Conservation (phyloP, 2,113 vertebrate genomes). For the Brachypteracias leptosomus region DNA sequence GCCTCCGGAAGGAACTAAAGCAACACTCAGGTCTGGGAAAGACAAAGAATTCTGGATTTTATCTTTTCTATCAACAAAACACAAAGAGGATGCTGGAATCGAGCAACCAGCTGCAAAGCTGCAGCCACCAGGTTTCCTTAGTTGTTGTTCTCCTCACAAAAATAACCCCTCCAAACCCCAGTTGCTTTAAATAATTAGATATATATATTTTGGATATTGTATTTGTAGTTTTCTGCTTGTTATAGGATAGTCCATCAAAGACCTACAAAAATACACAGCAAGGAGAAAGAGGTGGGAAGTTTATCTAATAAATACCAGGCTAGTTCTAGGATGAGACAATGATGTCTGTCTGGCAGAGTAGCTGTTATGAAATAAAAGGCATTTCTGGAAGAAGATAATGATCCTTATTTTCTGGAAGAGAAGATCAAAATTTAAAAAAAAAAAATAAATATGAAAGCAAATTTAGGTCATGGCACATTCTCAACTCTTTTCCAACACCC, state of each 20-base stretch:
- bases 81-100: background rate
- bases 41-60: background rate
- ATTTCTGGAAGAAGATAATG: background rate
- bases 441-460: background rate
- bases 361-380: background rate
- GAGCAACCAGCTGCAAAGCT: background rate
- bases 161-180: background rate
- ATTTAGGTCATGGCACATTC: background rate
- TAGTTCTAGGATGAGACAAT: background rate
- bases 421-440: accelerated
- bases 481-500: background rate
- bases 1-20: constrained; percentile 92
- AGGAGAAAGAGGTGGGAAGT: background rate
- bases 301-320: background rate
- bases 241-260: background rate
- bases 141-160: background rate
- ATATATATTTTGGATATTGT: background rate
- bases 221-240: background rate
- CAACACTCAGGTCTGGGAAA: constrained; percentile 89
- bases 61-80: background rate
- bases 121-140: background rate
- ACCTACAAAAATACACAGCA: background rate
- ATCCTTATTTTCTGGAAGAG: background rate
- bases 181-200: background rate
- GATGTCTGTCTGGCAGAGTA: background rate